These are phyloP conservation scores for Gasterosteus aculeatus DNA, from an alignment of 2,113 vertebrate genomes.

Conservation along the genomic window DNA sequence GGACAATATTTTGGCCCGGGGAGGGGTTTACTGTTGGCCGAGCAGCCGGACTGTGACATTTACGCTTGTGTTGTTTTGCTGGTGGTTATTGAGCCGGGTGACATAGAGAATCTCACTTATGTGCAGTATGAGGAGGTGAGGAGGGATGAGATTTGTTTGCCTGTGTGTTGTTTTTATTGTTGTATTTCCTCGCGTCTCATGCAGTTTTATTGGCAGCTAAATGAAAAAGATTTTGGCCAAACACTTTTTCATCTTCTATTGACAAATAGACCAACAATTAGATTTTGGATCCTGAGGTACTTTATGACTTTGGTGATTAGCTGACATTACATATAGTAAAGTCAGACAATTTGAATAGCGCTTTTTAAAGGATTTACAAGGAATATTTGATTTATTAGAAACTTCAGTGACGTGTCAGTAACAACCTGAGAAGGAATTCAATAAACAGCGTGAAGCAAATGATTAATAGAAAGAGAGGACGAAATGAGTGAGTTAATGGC, in stretches of 20 bases:
- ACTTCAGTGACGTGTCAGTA: not conserved
- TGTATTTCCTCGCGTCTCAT: not conserved
- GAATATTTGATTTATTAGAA: not conserved
- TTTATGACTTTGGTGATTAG: not conserved
- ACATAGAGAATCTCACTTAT: not conserved
- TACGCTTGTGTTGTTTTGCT: not conserved
- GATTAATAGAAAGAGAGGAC: conserved; percentile 37
- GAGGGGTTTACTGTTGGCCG: too few species aligned
- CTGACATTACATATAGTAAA: too few species aligned
- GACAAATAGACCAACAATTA: not conserved
- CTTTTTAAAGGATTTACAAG: not conserved
- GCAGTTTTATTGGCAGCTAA: not conserved
- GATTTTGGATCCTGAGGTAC: too few species aligned
- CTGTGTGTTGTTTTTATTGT: not conserved
- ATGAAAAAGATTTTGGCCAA: not conserved
- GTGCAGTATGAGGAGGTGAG: not conserved
- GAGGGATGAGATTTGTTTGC: not conserved
- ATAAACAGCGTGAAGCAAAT: conserved; percentile 38
- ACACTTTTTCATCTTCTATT: not conserved
- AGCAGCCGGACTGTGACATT: not conserved
- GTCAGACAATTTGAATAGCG: not conserved
- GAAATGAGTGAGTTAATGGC: conserved; percentile 1
- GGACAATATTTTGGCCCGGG: not conserved
- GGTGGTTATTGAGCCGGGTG: not conserved
- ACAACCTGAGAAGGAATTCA: not conserved